Base-by-base conservation (phyloP, 2,888 invertebrate species). In the Tinea pellionella region DNA sequence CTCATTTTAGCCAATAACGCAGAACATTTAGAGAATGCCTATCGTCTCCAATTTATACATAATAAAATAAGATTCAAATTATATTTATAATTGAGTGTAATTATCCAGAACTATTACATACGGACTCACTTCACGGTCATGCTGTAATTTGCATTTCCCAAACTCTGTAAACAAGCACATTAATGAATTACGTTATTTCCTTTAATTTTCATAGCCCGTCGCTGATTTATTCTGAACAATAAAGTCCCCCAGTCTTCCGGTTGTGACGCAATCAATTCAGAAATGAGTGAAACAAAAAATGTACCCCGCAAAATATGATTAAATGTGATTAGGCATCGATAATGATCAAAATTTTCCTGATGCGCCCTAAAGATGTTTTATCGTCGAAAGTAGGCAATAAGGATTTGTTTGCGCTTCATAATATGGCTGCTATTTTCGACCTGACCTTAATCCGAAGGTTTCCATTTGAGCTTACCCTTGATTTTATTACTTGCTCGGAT, bases 141-240 rank as follows among this genome's bases (percentile, higher is more conserved):
- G 3, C 24, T 30, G 30, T 30, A 30, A 30, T 30, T 30, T 9
- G 37, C 37, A 37, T 9, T n/a, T 37, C n/a, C 9, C 47, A 16
- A 47, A 47, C 13, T 15, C 16, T 62, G 66, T 66, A 67, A 69
- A 68, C 66, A 69, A 67, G 65, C 63, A 58, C 65, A 68, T 68
- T 66, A 66, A 63, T 68, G 66, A 68, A 64, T 61, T 62, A 63
- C 62, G 63, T 61, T 63, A 66, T 67, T 68, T 65, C 63, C 61
- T 59, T 64, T 67, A 63, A 65, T 67, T 65, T 41, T 47, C 4
- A 47, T 16, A 15, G 16, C 47, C 9, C 8, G 64, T 60, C 63
- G 37, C 37, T 53, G 59, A 65, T 68, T 65, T 65, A 66, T 65
- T 2, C n/a, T 12, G 8, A 6, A 41, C 9, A 8, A 41, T n/a